A percentile compares a stretch with the other conserved stretches of the same genome.
phyloP scores from a whole-genome alignment of 2,797 vertebrate species.

The Acrocephalus scirpaceus region DNA sequence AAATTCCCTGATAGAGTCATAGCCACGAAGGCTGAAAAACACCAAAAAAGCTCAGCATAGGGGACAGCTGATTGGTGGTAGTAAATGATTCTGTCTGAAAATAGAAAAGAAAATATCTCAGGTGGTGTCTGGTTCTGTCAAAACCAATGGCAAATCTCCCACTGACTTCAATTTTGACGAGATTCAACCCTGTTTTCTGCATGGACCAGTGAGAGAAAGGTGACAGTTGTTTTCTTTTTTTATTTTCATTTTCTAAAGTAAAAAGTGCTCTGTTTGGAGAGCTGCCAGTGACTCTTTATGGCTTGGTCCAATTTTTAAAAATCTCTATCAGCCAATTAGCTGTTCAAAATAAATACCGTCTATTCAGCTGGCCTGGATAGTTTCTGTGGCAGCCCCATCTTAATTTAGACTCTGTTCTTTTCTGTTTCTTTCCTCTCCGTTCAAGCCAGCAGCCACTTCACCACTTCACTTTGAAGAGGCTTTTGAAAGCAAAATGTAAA shows the following conservation, averaged over 20 bases:
- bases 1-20: neutral
- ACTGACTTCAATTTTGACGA: neutral
- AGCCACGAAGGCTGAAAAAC: neutral
- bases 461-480: constrained; percentile 20
- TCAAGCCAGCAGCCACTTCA: neutral
- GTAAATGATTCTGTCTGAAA: neutral
- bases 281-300: neutral
- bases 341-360: constrained; percentile 19
- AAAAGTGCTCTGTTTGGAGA: constrained; percentile 18
- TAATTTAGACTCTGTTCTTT: constrained; percentile 6
- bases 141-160: neutral
- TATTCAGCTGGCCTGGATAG: neutral
- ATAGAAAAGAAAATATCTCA: constrained; percentile 3
- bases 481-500: constrained; percentile 16
- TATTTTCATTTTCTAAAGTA: neutral
- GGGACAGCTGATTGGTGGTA: neutral
- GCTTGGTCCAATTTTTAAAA: neutral
- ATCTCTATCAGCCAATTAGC: neutral
- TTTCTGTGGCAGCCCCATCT: constrained; percentile 17
- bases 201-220: neutral
- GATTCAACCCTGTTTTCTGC: neutral
- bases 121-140: neutral
- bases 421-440: constrained; percentile 10
- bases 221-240: neutral
- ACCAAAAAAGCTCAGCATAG: neutral